phyloP scores from a whole-genome alignment of 2,888 invertebrate genomes.

The Gryllus longicercus region DNA sequence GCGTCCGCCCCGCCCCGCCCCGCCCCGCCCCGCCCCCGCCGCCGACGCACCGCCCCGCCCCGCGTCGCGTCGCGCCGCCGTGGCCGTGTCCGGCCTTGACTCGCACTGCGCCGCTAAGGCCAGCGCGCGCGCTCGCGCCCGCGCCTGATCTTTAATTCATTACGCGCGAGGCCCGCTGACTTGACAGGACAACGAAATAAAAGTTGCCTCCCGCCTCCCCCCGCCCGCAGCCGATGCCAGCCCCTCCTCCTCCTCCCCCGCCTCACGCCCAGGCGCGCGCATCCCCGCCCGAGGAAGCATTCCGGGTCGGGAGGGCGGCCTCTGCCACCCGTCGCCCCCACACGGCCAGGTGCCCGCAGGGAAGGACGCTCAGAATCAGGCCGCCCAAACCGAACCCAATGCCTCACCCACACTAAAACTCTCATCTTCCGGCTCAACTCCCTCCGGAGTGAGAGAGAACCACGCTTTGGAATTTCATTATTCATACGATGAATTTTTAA shows the following conservation, averaged over 20 bases:
- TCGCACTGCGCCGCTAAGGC: conserved; percentile 1
- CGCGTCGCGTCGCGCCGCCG: neutral
- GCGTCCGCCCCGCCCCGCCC: neutral
- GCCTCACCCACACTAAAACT: too few species aligned
- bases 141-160: neutral
- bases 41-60: neutral
- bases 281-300: too few species aligned
- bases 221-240: neutral
- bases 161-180: neutral
- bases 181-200: neutral
- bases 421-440: too few species aligned
- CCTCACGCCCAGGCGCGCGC: too few species aligned
- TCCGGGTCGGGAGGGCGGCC: too few species aligned
- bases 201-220: neutral
- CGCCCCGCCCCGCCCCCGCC: neutral
- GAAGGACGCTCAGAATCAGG: too few species aligned
- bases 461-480: too few species aligned
- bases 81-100: neutral
- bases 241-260: neutral
- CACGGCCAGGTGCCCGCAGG: too few species aligned
- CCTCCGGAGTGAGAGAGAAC: too few species aligned
- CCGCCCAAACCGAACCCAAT: too few species aligned
- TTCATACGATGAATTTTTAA: too few species aligned
- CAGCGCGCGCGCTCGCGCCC: neutral
- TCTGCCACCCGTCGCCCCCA: too few species aligned